Base-by-base conservation (phyloP, 1,140 invertebrate species). In the Drosophila subpulchrella region DNA sequence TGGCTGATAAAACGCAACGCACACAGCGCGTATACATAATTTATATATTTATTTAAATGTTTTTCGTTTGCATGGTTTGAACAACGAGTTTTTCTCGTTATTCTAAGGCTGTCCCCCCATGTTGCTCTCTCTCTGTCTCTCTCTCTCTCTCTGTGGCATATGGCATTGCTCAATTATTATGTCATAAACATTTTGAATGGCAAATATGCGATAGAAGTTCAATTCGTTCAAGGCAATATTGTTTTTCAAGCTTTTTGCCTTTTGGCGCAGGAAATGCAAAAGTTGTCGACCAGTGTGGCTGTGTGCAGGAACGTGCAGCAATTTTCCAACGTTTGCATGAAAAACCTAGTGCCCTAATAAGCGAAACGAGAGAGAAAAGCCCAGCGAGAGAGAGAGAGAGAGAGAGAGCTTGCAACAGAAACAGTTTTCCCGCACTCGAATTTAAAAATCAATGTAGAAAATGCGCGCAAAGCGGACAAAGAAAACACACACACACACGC, bases 341-440 rank as follows among this genome's bases (percentile, higher is more conserved):
- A 88, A 63, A 91, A 91, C 88, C 88, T 84, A 91, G 80, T 91
- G 88, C 88, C 88, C 88, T 91, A 90, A 84, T 91, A 91, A 90
- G 73, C 58, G 7, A 62, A 58, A 8, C 24, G 44, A 65, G 71
- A 75, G 50, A 65, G 46, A 39, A 74, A 50, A 65, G 61, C 56
- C 63, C 42, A 54, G 59, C 38, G 63, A 3, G 46, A 54, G 65
- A 74, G 60, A 30, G 59, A 58, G 24, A 50, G 36, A 48, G 50
- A 30, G 27, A 32, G 36, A 41, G 39, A 39, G 17, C 66, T 61
- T 48, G 34, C 54, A 20, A n/a, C 42, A 55, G 50, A 44, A 44
- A 10, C 42, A 24, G 58, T 59, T 48, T 72, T 46, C 46, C 15
- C 39, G 39, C 56, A 32, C 46, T 38, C 38, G 72, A 78, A 63